Evolutionary conservation across 2,113 vertebrate genomes (phyloP).

Genomic region (Oriolus oriolus): DNA sequence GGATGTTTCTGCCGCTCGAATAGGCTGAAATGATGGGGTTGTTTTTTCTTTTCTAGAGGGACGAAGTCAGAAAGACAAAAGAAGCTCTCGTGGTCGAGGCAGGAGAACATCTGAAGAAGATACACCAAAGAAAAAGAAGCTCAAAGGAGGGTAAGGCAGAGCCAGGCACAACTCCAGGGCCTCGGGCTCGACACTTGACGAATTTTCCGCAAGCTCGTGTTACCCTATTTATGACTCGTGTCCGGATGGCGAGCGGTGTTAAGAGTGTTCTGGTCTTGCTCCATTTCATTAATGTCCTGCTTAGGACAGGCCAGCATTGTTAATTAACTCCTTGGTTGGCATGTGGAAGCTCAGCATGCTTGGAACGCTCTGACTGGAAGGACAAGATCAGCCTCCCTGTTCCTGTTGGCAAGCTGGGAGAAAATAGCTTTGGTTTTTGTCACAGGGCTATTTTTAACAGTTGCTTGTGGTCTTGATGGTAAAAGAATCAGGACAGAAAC

Average conservation of each 20-base stretch:
- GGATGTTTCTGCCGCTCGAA: not conserved
- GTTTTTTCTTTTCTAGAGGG: slow-evolving; percentile 71
- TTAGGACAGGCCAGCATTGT: not conserved
- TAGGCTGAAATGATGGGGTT: not conserved
- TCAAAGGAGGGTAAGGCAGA: slow-evolving; percentile 84
- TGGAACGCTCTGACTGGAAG: not conserved
- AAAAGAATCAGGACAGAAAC: not conserved
- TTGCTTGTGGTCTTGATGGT: not conserved
- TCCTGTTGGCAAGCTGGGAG: not conserved
- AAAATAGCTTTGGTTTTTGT: slow-evolving; percentile 12
- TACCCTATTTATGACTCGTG: not conserved
- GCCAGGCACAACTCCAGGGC: not conserved
- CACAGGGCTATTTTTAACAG: not conserved
- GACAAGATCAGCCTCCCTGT: not conserved
- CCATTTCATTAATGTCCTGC: not conserved
- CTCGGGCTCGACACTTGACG: not conserved
- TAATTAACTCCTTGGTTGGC: not conserved
- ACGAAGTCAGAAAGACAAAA: slow-evolving; percentile 86
- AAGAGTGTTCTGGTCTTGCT: not conserved
- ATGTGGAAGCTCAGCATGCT: not conserved
- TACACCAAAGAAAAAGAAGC: slow-evolving; percentile 91
- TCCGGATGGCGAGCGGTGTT: not conserved
- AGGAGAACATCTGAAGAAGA: slow-evolving; percentile 90
- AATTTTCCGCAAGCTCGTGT: not conserved
- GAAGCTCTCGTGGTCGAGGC: slow-evolving; percentile 83